Evolutionary conservation across 2,888 invertebrate species (phyloP).

Genomic region (Chrysopilus asiliformis): DNA sequence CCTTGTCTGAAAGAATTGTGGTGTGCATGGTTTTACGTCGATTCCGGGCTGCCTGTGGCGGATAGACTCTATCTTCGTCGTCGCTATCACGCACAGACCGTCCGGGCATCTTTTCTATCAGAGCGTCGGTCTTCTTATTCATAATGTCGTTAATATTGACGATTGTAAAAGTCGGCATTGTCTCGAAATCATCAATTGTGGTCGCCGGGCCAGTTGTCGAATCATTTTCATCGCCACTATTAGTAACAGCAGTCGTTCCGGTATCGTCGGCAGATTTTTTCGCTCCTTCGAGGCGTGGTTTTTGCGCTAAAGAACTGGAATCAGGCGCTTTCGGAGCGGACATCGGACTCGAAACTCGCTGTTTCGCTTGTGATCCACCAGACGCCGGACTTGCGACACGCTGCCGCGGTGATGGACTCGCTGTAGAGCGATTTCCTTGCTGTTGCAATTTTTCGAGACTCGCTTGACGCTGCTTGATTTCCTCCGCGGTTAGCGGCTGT

Average conservation of each 20-base stretch:
- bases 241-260: conserved; percentile 4
- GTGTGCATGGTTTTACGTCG: conserved; percentile 20
- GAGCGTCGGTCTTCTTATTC: conserved; percentile 23
- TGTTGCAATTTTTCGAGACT: too few species aligned
- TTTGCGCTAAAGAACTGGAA: too few species aligned
- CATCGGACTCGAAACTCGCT: conserved; percentile 1
- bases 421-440: too few species aligned
- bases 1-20: conserved; percentile 20
- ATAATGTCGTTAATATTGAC: conserved; percentile 35
- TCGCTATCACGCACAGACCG: conserved; percentile 2
- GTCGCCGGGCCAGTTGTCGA: conserved; percentile 6
- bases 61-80: conserved; percentile 10
- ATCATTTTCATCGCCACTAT: too few species aligned
- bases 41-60: conserved; percentile 10
- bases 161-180: conserved; percentile 35
- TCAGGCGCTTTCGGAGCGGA: neutral
- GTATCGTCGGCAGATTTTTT: conserved; percentile 2
- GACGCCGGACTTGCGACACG: neutral
- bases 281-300: too few species aligned
- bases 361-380: neutral
- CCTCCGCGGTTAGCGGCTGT: too few species aligned
- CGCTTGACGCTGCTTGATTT: too few species aligned
- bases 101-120: conserved; percentile 6
- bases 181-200: conserved; percentile 26
- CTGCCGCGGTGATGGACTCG: neutral